Evolutionary conservation across 2,888 invertebrate species (phyloP).

Genomic region (Cosmorhoe ocellata): DNA sequence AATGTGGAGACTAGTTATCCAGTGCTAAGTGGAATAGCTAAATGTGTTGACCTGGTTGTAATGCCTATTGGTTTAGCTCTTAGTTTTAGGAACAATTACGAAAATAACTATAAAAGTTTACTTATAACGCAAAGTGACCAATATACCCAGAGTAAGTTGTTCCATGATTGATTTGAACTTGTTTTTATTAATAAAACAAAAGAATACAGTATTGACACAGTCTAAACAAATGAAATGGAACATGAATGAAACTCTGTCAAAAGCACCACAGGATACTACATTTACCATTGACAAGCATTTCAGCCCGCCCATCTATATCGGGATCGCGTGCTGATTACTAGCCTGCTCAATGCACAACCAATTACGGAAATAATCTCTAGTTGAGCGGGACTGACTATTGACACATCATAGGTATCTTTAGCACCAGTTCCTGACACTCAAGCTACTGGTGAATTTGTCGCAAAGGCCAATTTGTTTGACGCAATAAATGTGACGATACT

Average conservation of each 20-base stretch:
- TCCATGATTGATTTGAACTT: no score
- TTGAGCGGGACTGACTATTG: slow-evolving; percentile 47
- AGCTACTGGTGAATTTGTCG: not conserved
- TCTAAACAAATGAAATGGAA: no score
- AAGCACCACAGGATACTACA: slow-evolving; percentile 7
- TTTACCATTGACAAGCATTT: slow-evolving; percentile 10
- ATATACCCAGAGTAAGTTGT: no score
- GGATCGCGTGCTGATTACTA: slow-evolving; percentile 33
- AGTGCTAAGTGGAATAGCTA: slow-evolving; percentile 35
- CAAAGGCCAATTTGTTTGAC: not conserved
- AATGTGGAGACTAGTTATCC: slow-evolving; percentile 29
- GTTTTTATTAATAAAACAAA: no score
- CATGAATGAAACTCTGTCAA: not conserved
- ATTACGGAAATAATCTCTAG: slow-evolving; percentile 57
- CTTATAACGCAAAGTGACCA: no score
- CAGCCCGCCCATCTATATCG: slow-evolving; percentile 15
- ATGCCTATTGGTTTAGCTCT: slow-evolving; percentile 25
- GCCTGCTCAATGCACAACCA: slow-evolving; percentile 44
- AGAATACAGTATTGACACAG: no score
- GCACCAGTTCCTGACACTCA: not conserved
- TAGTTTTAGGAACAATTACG: slow-evolving; percentile 19
- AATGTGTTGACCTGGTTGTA: slow-evolving; percentile 27
- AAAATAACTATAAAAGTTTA: no score
- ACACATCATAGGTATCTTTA: slow-evolving; percentile 37
- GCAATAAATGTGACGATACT: no score